Evolutionary conservation across 2,113 vertebrate genomes (phyloP).

Genomic region (Aviceda subcristata): DNA sequence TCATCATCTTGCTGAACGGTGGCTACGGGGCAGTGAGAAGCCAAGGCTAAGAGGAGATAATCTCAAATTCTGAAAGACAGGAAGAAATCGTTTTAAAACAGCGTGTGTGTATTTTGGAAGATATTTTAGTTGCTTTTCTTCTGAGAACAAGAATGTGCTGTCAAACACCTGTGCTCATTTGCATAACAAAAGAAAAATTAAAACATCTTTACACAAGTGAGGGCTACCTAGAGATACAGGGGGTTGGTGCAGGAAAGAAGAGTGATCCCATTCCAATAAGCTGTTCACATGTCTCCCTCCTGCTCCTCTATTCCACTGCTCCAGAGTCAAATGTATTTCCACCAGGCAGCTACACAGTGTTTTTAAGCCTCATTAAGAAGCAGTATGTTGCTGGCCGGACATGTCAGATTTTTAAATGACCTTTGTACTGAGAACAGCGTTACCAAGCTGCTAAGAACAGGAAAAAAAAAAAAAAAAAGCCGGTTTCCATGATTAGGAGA

Average conservation of each 20-base stretch:
- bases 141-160: background rate
- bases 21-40: background rate
- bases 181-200: background rate
- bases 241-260: background rate
- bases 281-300: background rate
- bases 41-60: background rate
- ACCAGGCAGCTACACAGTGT: background rate
- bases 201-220: background rate
- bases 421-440: background rate
- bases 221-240: rapidly evolving
- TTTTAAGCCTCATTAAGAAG: slow-evolving; percentile 39
- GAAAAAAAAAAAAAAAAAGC: background rate
- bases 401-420: slow-evolving; percentile 22
- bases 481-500: background rate
- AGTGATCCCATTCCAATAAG: background rate
- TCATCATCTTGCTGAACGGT: rapidly evolving
- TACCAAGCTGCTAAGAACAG: background rate
- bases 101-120: background rate
- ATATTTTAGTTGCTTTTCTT: background rate
- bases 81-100: rapidly evolving
- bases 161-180: background rate
- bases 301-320: background rate
- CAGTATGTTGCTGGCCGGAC: background rate
- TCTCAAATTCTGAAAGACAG: background rate
- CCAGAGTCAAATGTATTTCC: background rate